Base-by-base conservation (phyloP, 2,888 invertebrate genomes). In the Xestia sexstrigata region DNA sequence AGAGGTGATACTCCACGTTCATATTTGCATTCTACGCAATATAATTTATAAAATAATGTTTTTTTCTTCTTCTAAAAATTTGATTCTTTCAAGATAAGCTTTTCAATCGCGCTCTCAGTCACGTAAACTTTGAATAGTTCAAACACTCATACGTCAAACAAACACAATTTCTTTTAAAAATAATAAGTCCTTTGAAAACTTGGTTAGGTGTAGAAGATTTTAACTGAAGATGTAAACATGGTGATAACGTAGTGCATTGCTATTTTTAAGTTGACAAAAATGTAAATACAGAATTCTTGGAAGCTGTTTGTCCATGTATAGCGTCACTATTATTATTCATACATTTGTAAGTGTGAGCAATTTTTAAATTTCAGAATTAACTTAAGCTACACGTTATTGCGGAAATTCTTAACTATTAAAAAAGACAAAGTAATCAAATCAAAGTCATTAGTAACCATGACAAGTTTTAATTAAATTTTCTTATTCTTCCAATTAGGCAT, bases 111-210 rank as follows among this genome's bases (percentile, higher is more conserved):
- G n/a, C 17, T 20, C 68, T 58, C 13, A 65, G 72, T 70, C 85
- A 83, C 85, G 85, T 76, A 85, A 30, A 73, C 3, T 74, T 81
- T 65, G 52, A 68, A 85, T 58, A 52, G 23, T 52, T 47, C 58
- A 73, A 76, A 82, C 55, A 69, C 76, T 49, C 63, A 9, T 49
- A 35, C 8, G 35, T 58, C 23, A 65, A 76, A 52, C 58, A 81
- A 76, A 76, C 47, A 70, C n/a, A 45, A 26, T 74, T 70, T 60
- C 0, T 49, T 58, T n/a, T 45, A 20, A 49, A 30, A 30, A 63
- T n/a, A 30, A 39, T 49, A 75, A 39, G 23, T 67, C 23, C n/a
- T 30, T 49, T 26, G 4, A 52, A 49, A 35, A 49, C 15, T 42
- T n/a, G 26, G 11, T 35, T 20, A 13, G 1, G 17, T 47, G 11